Conservation (phyloP, 2,113 vertebrate genomes). For the Morone saxatilis region DNA sequence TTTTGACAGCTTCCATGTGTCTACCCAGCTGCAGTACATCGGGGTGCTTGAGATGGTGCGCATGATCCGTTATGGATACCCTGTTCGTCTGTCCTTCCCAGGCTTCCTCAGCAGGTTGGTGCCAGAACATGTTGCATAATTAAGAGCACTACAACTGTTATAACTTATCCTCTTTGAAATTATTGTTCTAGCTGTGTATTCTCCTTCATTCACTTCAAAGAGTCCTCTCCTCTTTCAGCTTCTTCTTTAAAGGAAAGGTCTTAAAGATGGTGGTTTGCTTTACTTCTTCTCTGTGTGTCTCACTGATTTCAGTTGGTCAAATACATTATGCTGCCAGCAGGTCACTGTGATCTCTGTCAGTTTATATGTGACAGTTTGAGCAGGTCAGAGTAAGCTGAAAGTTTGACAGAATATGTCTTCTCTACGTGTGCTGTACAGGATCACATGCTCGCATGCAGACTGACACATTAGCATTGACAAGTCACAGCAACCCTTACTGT, state of each 20-base stretch:
- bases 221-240: conserved; percentile 14
- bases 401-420: conserved; percentile 7
- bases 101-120: conserved; percentile 92
- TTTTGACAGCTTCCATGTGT: conserved; percentile 93
- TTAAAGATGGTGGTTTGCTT: conserved; percentile 36
- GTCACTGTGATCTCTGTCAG: conserved; percentile 47
- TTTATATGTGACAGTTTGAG: conserved; percentile 6
- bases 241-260: conserved; percentile 22
- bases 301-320: conserved; percentile 26
- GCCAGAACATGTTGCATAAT: conserved; percentile 12
- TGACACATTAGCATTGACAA: conserved; percentile 47
- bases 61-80: conserved; percentile 92
- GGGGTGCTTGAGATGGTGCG: conserved; percentile 95
- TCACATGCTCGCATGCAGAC: conserved; percentile 9
- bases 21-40: conserved; percentile 93
- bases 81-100: conserved; percentile 89
- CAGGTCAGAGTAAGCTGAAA: conserved; percentile 51
- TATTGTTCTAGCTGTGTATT: neutral
- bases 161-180: neutral
- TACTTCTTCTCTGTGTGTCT: conserved; percentile 16
- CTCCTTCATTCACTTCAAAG: conserved; percentile 13
- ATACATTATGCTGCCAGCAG: conserved; percentile 40
- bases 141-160: conserved; percentile 1
- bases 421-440: conserved; percentile 14
- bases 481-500: conserved; percentile 70